Evolutionary conservation across 2,113 vertebrate species (phyloP).

Genomic region (Phycodurus eques): DNA sequence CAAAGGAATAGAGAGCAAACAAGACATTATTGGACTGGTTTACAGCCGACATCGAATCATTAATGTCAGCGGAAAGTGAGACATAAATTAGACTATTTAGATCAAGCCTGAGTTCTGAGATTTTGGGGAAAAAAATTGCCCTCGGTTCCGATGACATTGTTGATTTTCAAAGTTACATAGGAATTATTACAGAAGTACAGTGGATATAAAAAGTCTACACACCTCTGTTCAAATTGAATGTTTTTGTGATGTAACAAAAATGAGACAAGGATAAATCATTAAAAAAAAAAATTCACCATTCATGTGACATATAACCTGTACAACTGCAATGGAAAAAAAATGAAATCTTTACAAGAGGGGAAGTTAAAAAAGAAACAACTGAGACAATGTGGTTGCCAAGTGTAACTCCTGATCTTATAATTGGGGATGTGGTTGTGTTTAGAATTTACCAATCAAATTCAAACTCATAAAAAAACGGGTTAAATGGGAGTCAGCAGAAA

Average conservation of each 20-base stretch:
- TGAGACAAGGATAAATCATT: too few species aligned
- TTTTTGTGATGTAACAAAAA: background rate
- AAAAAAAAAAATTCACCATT: too few species aligned
- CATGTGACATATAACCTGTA: too few species aligned
- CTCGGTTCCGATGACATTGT: slow-evolving; percentile 4
- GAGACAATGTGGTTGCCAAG: background rate
- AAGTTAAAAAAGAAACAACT: background rate
- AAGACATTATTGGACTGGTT: slow-evolving; percentile 43
- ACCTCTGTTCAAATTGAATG: background rate
- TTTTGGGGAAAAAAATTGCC: slow-evolving; percentile 2
- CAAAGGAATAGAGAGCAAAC: slow-evolving; percentile 38
- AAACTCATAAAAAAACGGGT: too few species aligned
- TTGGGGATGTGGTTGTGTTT: too few species aligned
- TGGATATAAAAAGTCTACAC: background rate
- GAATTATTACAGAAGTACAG: background rate
- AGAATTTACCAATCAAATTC: too few species aligned
- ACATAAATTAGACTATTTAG: slow-evolving; percentile 9
- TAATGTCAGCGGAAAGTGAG: slow-evolving; percentile 23
- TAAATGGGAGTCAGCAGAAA: too few species aligned
- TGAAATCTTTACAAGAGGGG: too few species aligned
- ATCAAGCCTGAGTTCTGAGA: background rate
- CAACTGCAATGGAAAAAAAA: background rate
- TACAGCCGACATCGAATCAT: slow-evolving; percentile 30
- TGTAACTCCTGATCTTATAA: too few species aligned
- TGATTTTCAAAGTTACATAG: slow-evolving; percentile 40